Evolutionary conservation across 2,888 invertebrate genomes (phyloP), one percentile per base, ranked within the genome.

Genomic region (Ecdyonurus torrentis): DNA sequence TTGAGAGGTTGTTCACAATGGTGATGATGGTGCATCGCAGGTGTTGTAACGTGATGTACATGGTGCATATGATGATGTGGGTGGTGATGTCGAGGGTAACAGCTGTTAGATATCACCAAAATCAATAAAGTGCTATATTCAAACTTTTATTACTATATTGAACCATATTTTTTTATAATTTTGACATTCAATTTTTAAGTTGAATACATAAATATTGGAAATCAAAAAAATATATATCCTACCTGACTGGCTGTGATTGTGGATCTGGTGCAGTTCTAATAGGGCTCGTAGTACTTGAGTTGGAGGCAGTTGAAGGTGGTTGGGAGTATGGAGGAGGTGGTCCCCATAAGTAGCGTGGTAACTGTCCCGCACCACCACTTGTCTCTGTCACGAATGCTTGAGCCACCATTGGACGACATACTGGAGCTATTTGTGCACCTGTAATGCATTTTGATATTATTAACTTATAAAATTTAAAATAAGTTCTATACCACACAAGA

Each of bases 321-420:
- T 71, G 71, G 20, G 73, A 71, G 71, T 92, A 92, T 0, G 91
- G 91, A 0, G 92, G 91, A 0, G 91, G 91, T 0, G 91, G 92
- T 0, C 91, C 92, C 91, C 91, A 91, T 20, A 90, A 72, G 75
- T 83, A 74, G 72, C 55, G n/a, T 5, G 55, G 55, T 15, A 37
- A 15, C 15, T 15, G 7, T 37, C 37, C 37, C 37, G 15, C 37
- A n/a, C 55, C 22, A 5, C 19, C n/a, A 55, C 55, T 55, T 5
- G 15, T 22, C 19, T 55, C 55, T 7, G 55, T 55, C 15, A 55
- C 22, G 55, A 55, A 55, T 5, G 55, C 55, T 5, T 7, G 55
- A 7, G 55, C 55, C 55, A n/a, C 22, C 15, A 55, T 5, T 5
- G 55, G 55, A 7, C 55, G 59, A 23, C 18, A 19, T 60, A 22